Percentiles rank a stretch among this genome's conserved stretches.
phyloP scores from a whole-genome alignment of 1,140 invertebrate species.

The Zelostemma sp. region DNA sequence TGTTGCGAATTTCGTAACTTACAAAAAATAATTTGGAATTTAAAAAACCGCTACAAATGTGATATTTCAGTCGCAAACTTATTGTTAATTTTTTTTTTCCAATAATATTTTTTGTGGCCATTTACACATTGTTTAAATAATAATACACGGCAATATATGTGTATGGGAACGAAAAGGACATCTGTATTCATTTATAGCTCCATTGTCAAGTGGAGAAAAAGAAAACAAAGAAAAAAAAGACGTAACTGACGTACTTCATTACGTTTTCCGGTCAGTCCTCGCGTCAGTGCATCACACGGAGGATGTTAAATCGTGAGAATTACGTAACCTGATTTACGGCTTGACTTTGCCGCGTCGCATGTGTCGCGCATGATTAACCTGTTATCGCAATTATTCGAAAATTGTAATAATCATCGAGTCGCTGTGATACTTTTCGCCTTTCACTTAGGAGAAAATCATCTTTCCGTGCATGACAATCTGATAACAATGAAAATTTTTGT shows the following conservation, averaged over 20 bases:
- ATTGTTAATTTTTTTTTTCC: no score
- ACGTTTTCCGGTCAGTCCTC: slow-evolving; percentile 38
- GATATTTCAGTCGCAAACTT: no score
- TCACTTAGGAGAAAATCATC: not conserved
- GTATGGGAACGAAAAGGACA: no score
- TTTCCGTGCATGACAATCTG: not conserved
- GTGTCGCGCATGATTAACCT: not conserved
- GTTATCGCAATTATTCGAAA: not conserved
- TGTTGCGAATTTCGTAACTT: no score
- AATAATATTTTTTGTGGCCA: no score
- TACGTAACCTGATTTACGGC: slow-evolving; percentile 43
- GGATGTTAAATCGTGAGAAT: slow-evolving; percentile 47
- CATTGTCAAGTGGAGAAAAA: no score
- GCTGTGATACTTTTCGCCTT: not conserved
- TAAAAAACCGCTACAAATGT: no score
- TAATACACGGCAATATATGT: no score
- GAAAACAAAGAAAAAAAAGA: slow-evolving; percentile 17
- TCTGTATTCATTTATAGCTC: no score
- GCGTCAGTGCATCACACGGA: slow-evolving; percentile 32
- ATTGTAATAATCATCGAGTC: not conserved
- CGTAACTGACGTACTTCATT: slow-evolving; percentile 44
- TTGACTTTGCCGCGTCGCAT: slow-evolving; percentile 21
- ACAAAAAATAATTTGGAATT: no score
- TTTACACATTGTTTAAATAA: no score
- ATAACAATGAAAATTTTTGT: not conserved